Conservation (phyloP, 1,140 invertebrate species). For the Pseudomyrmex cubaensis region DNA sequence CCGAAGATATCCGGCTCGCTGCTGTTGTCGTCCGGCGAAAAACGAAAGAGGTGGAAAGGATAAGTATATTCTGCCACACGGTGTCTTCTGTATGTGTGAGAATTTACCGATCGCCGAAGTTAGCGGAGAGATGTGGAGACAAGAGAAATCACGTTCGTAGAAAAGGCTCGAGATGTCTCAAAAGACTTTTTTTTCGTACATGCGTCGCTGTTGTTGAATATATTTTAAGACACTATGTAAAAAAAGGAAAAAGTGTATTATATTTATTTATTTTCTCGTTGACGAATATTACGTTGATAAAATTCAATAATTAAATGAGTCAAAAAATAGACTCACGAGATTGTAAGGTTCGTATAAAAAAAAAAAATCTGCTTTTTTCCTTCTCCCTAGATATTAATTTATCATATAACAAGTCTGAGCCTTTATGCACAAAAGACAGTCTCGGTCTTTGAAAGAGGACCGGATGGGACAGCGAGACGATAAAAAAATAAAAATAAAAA, state of each 20-base stretch:
- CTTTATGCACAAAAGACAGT: background rate
- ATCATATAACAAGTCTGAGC: background rate
- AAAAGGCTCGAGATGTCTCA: background rate
- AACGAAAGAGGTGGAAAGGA: background rate
- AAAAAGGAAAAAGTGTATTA: too few species aligned
- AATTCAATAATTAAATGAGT: too few species aligned
- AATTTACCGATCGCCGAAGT: conserved; percentile 52
- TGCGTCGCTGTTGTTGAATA: too few species aligned
- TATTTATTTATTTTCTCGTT: too few species aligned
- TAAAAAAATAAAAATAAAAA: conserved; percentile 8
- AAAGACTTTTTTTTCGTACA: background rate
- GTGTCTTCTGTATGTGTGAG: conserved; percentile 11
- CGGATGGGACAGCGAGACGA: background rate
- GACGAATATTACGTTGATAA: too few species aligned
- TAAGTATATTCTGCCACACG: conserved; percentile 42
- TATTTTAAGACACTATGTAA: too few species aligned
- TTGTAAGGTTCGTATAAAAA: background rate
- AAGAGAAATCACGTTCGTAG: conserved; percentile 16
- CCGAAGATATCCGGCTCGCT: conserved; percentile 32
- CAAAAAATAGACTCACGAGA: too few species aligned
- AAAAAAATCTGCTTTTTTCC: too few species aligned
- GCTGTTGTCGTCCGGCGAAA: conserved; percentile 19
- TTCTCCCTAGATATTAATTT: background rate
- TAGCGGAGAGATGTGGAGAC: background rate
- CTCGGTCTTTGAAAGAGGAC: background rate